These are phyloP conservation scores for Trididemnum clinides DNA, from an alignment of 23 tunicate genomes.

Conservation along the genomic window DNA sequence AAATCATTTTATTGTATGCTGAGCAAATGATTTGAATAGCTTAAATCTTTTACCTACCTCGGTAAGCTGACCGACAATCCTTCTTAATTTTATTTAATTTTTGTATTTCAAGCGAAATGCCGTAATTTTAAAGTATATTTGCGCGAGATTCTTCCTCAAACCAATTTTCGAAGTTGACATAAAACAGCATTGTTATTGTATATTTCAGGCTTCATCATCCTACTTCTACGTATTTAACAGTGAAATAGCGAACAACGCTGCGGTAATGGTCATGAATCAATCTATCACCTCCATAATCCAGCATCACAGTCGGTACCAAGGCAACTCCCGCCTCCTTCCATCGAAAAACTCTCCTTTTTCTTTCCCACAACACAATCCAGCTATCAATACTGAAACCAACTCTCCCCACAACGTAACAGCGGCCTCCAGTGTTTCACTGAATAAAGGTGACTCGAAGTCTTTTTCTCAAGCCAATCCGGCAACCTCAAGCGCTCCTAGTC, in stretches of 20 bases:
- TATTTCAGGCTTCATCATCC: no score
- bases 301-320: conserved; percentile 61
- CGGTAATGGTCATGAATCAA: conserved; percentile 32
- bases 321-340: conserved; percentile 62
- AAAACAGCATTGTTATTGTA: no score
- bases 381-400: not conserved
- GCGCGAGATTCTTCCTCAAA: no score
- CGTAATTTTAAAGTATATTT: no score
- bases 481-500: not conserved
- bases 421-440: not conserved
- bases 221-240: conserved; percentile 75
- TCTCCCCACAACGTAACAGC: not conserved
- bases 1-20: not conserved
- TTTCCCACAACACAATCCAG: not conserved
- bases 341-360: conserved; percentile 28
- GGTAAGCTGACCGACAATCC: no score
- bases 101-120: no score
- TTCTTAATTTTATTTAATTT: no score
- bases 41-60: no score
- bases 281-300: conserved; percentile 49
- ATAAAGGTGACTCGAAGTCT: not conserved
- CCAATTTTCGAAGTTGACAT: no score
- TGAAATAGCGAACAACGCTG: conserved; percentile 71
- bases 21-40: no score
- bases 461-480: not conserved